These are phyloP conservation scores for Lithophane semibrunnea DNA, from an alignment of 2,888 invertebrate genomes.

Conservation along the genomic window DNA sequence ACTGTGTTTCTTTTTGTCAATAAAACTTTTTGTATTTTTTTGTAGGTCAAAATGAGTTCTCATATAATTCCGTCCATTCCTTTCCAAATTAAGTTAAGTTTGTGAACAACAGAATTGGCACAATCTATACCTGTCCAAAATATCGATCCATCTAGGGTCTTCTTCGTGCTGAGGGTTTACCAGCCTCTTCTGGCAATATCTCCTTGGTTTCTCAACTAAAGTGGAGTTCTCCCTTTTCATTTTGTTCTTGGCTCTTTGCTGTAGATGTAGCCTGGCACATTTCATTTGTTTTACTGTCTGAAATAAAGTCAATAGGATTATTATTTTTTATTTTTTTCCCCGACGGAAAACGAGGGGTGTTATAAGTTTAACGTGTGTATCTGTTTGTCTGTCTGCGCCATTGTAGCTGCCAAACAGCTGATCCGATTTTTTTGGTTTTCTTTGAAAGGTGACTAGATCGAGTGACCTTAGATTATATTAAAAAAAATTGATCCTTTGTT, in stretches of 20 bases:
- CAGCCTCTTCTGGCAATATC: constrained; percentile 85
- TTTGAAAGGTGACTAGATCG: too few species aligned
- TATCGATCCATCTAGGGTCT: constrained; percentile 80
- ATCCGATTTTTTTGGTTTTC: too few species aligned
- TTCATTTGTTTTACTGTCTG: constrained; percentile 75
- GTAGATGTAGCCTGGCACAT: constrained; percentile 83
- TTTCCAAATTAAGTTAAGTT: neutral
- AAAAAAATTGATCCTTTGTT: too few species aligned
- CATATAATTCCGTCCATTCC: too few species aligned
- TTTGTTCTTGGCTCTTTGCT: constrained; percentile 78
- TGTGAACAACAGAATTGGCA: neutral
- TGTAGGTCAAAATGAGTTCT: too few species aligned
- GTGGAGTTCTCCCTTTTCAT: constrained; percentile 55
- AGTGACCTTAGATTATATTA: too few species aligned
- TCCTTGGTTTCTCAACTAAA: constrained; percentile 73
- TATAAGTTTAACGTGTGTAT: too few species aligned
- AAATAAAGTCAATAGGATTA: neutral
- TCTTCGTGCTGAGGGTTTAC: constrained; percentile 85
- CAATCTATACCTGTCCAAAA: constrained; percentile 72
- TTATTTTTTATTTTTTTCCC: neutral
- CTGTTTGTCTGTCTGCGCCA: too few species aligned
- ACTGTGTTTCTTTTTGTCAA: too few species aligned
- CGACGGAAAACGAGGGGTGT: too few species aligned
- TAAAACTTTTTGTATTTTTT: too few species aligned
- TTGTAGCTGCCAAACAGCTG: too few species aligned